A percentile compares a stretch with the other conserved stretches of the same genome.
These are phyloP conservation scores for Polymixis flavicincta DNA, from an alignment of 2,888 invertebrate genomes.

Conservation along the genomic window DNA sequence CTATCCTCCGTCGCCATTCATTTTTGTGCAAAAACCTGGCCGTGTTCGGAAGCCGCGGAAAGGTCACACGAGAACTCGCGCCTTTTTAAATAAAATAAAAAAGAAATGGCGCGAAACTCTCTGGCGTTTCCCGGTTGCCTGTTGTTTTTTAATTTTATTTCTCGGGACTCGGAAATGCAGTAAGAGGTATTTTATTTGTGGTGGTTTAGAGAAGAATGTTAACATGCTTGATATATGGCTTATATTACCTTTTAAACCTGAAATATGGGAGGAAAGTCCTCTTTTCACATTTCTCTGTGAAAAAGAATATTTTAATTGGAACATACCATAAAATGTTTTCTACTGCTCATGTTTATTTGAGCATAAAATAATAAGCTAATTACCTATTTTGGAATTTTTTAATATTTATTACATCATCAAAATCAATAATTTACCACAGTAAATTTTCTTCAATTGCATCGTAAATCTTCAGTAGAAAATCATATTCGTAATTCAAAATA, in stretches of 20 bases:
- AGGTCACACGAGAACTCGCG: conserved; percentile 86
- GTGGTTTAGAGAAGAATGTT: not conserved
- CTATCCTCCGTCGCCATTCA: conserved; percentile 84
- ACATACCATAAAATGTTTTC: not conserved
- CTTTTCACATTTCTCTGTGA: not conserved
- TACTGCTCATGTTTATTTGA: not conserved
- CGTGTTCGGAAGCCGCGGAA: conserved; percentile 80
- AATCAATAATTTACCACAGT: conserved; percentile 6
- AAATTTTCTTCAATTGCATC: conserved; percentile 2
- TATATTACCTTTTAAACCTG: too few species aligned
- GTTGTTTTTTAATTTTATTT: conserved; percentile 32
- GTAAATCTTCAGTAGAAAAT: conserved; percentile 40
- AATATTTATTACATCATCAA: not conserved
- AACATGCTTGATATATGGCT: not conserved
- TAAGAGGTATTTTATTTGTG: conserved; percentile 5
- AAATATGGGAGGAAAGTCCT: not conserved
- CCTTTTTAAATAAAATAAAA: conserved; percentile 74
- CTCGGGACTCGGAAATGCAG: conserved; percentile 22
- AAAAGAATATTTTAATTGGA: not conserved
- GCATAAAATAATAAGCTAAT: not conserved
- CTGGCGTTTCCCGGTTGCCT: conserved; percentile 51
- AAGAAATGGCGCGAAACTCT: conserved; percentile 63
- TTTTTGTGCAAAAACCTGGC: conserved; percentile 84
- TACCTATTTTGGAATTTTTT: too few species aligned
- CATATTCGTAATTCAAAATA: conserved; percentile 42